Conservation (phyloP, 2,797 vertebrate genomes). For the Okamejei kenojei region DNA sequence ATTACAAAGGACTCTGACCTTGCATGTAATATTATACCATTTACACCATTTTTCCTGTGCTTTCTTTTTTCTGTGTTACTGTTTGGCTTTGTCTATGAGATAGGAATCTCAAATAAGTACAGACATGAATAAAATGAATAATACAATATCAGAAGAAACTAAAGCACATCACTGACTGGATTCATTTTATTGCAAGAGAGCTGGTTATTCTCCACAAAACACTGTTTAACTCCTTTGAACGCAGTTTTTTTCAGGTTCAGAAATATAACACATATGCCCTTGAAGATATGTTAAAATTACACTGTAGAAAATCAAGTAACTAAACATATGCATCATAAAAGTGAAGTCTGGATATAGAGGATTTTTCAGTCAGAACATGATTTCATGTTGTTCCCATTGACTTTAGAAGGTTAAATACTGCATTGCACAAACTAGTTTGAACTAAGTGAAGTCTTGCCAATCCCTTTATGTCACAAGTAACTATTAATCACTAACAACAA, state of each 20-base stretch:
- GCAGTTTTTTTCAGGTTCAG: background rate
- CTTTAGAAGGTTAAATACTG: constrained; percentile 10
- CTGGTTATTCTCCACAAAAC: background rate
- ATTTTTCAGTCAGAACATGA: background rate
- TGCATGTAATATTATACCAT: background rate
- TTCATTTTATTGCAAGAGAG: constrained; percentile 1
- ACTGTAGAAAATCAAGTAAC: background rate
- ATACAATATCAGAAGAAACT: background rate
- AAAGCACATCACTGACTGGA: background rate
- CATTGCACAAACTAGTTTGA: background rate
- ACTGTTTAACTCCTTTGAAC: background rate
- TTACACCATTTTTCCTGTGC: background rate
- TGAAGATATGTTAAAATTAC: background rate
- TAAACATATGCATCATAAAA: background rate
- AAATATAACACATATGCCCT: background rate
- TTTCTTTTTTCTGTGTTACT: background rate
- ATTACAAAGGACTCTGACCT: constrained; percentile 45
- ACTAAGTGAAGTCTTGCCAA: background rate
- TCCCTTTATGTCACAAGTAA: background rate
- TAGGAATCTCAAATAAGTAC: background rate
- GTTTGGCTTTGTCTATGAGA: background rate
- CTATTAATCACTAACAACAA: background rate
- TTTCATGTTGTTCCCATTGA: background rate
- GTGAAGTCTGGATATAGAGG: background rate
- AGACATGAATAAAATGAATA: background rate